phyloP scores from a whole-genome alignment of 2,888 invertebrate species.

The Polydrusus tereticollis region DNA sequence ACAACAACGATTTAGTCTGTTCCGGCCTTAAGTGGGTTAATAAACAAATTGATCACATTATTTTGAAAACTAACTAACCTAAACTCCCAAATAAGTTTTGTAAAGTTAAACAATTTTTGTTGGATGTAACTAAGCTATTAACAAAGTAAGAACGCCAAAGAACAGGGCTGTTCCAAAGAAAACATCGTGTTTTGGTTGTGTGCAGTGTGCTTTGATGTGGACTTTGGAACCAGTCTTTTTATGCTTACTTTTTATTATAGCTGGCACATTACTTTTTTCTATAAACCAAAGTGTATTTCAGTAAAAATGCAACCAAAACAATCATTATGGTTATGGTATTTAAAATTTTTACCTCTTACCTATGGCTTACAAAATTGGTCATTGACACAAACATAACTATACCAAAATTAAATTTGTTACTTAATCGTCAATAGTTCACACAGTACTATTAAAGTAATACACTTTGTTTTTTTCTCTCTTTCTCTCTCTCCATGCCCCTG shows the following conservation, averaged over 20 bases:
- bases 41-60: too few species aligned
- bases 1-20: too few species aligned
- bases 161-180: constrained; percentile 21
- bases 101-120: background rate
- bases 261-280: constrained; percentile 51
- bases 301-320: constrained; percentile 2
- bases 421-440: constrained; percentile 21
- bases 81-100: too few species aligned
- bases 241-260: constrained; percentile 51
- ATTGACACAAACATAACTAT: constrained; percentile 21
- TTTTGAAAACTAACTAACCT: too few species aligned
- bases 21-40: too few species aligned
- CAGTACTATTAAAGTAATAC: constrained; percentile 43
- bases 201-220: constrained; percentile 27
- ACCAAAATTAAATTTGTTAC: constrained; percentile 20
- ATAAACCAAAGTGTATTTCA: constrained; percentile 47
- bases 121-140: constrained; percentile 19
- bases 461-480: too few species aligned
- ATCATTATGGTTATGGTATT: constrained; percentile 18
- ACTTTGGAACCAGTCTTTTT: constrained; percentile 35
- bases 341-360: constrained; percentile 6
- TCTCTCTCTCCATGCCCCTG: constrained; percentile 25
- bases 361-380: constrained; percentile 25
- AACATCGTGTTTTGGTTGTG: constrained; percentile 20
- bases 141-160: constrained; percentile 19